Evolutionary conservation across 2,888 invertebrate genomes (phyloP).

Genomic region (Lottia scabra): DNA sequence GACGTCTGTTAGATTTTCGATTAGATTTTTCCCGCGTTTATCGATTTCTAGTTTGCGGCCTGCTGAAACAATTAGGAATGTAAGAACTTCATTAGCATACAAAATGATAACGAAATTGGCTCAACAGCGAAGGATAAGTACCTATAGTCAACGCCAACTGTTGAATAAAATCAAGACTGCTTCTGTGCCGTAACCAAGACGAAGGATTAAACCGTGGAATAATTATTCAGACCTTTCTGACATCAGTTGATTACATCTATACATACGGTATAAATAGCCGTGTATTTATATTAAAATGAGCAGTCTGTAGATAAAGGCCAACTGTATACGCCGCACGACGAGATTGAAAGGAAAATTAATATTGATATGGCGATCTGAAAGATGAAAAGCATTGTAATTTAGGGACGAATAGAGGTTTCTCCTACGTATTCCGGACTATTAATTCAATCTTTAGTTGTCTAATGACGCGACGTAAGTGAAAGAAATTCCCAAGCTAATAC

Average conservation of each 20-base stretch:
- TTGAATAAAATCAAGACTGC: neutral
- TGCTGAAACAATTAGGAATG: neutral
- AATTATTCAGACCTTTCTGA: neutral
- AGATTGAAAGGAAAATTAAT: too few species aligned
- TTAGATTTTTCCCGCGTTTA: neutral
- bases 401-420: too few species aligned
- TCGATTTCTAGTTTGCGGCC: neutral
- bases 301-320: too few species aligned
- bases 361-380: too few species aligned
- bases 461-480: too few species aligned
- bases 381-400: too few species aligned
- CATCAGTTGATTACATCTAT: neutral
- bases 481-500: too few species aligned
- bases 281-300: too few species aligned
- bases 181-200: neutral
- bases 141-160: neutral
- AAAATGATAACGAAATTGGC: slow-evolving; percentile 2
- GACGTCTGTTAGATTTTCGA: slow-evolving; percentile 7
- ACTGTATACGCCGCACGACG: too few species aligned
- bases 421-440: too few species aligned
- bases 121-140: neutral
- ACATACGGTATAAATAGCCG: neutral
- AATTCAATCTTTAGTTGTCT: too few species aligned
- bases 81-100: slow-evolving; percentile 1
- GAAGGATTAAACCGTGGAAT: neutral